Percentiles rank a stretch among this genome's conserved stretches.
These are phyloP conservation scores for Exephanes ischioxanthus DNA, from an alignment of 2,888 invertebrate genomes.

Conservation along the genomic window DNA sequence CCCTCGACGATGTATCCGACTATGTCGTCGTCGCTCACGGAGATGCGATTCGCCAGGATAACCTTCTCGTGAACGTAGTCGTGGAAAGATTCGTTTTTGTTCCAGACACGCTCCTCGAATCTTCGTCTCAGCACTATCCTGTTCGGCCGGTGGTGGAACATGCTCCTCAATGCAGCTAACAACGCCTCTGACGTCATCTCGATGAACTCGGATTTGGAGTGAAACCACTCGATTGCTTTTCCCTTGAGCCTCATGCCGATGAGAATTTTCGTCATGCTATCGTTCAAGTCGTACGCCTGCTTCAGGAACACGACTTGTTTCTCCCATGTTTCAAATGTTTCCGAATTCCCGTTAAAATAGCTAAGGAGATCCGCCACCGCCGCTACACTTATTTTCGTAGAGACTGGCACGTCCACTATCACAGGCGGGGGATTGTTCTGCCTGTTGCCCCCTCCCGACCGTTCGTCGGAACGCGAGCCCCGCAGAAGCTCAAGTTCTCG, in stretches of 20 bases:
- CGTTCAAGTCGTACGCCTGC: slow-evolving; percentile 16
- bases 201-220: slow-evolving; percentile 52
- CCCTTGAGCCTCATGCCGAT: slow-evolving; percentile 49
- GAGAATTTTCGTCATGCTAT: slow-evolving; percentile 33
- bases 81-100: slow-evolving; percentile 47
- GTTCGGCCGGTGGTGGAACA: slow-evolving; percentile 29
- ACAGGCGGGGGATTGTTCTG: neutral
- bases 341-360: slow-evolving; percentile 34
- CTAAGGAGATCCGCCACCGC: slow-evolving; percentile 38
- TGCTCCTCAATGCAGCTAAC: slow-evolving; percentile 13
- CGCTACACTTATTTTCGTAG: slow-evolving; percentile 11
- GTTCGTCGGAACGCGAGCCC: neutral
- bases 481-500: slow-evolving; percentile 26
- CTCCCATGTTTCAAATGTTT: slow-evolving; percentile 39
- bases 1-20: slow-evolving; percentile 58
- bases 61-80: slow-evolving; percentile 63
- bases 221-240: slow-evolving; percentile 53
- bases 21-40: slow-evolving; percentile 28
- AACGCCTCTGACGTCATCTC: slow-evolving; percentile 30
- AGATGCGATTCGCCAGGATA: slow-evolving; percentile 61
- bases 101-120: slow-evolving; percentile 50
- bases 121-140: slow-evolving; percentile 24
- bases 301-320: slow-evolving; percentile 43
- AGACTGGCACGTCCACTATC: neutral
- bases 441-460: too few relatives aligned